phyloP scores from a whole-genome alignment of 2,797 vertebrate genomes.

The Columba guinea region DNA sequence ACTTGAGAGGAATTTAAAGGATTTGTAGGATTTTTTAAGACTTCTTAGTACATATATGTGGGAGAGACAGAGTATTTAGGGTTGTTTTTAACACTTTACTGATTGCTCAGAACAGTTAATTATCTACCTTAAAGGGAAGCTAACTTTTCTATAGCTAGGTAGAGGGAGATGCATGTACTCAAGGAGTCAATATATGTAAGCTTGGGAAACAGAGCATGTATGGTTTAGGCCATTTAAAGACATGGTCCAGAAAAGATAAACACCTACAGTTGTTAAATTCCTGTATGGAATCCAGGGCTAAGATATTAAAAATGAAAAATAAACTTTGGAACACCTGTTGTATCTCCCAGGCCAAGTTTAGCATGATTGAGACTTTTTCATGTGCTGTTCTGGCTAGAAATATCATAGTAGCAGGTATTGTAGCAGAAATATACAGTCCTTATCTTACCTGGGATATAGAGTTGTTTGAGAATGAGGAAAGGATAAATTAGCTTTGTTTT shows the following conservation, averaged over 20 bases:
- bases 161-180: neutral
- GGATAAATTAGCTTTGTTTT: neutral
- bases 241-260: neutral
- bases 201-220: neutral
- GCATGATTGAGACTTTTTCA: neutral
- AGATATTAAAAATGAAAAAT: neutral
- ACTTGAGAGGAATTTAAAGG: neutral
- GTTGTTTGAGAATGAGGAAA: neutral
- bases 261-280: neutral
- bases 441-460: accelerated
- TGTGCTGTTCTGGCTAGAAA: neutral
- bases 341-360: neutral
- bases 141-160: neutral
- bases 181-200: neutral
- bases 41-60: neutral
- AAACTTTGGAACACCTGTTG: neutral
- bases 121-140: neutral
- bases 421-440: neutral
- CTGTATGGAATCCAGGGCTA: neutral
- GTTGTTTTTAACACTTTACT: neutral
- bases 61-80: neutral
- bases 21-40: neutral
- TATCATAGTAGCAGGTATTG: neutral
- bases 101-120: neutral
- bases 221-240: neutral